A percentile compares a stretch with the other conserved stretches of the same genome.
Conservation (phyloP, 1,140 invertebrate species). For the Procambarus clarkii region DNA sequence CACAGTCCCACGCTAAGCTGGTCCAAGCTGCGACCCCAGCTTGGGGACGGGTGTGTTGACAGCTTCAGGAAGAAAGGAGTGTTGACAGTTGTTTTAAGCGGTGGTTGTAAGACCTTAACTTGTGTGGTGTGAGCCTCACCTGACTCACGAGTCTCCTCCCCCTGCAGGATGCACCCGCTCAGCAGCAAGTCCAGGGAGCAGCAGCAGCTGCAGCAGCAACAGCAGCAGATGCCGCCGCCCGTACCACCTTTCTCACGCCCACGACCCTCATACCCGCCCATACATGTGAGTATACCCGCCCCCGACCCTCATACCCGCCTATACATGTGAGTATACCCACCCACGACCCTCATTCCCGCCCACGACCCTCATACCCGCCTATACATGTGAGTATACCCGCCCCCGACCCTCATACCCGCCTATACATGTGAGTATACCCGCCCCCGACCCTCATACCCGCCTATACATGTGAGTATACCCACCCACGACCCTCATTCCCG, state of each 20-base stretch:
- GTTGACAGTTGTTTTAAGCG: no score
- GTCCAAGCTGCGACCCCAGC: no score
- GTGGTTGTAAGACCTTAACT: no score
- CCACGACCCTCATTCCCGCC: background rate
- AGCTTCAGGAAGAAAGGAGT: no score
- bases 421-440: slow-evolving; percentile 38
- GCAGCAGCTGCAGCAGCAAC: slow-evolving; percentile 20
- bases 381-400: background rate
- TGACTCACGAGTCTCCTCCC: background rate
- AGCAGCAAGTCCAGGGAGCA: slow-evolving; percentile 9
- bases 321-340: no score
- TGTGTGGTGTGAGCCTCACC: no score
- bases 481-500: background rate
- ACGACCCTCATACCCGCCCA: slow-evolving; percentile 58
- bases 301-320: background rate
- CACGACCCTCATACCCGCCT: background rate
- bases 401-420: slow-evolving; percentile 60
- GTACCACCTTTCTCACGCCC: slow-evolving; percentile 63
- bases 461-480: background rate
- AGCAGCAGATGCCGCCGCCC: slow-evolving; percentile 58
- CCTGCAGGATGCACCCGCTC: slow-evolving; percentile 41
- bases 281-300: slow-evolving; percentile 34
- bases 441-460: background rate
- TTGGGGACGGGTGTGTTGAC: no score
- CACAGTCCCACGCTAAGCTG: no score